Evolutionary conservation across 2,888 invertebrate species (phyloP).

Genomic region (Shargacucullia verbasci): DNA sequence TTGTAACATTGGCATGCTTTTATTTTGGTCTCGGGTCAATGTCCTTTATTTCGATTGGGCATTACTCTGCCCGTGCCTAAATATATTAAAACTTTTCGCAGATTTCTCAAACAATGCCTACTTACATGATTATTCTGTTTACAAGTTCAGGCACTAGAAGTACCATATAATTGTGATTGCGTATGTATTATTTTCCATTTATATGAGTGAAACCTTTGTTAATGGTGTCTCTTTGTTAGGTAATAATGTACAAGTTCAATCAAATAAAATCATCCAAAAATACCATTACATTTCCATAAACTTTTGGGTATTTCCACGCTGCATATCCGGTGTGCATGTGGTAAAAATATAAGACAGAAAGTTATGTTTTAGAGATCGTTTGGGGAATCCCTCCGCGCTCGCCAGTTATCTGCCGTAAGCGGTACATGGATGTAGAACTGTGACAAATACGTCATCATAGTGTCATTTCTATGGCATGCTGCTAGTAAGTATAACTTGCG

Average conservation of each 20-base stretch:
- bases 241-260: constrained; percentile 23
- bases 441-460: constrained; percentile 33
- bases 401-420: constrained; percentile 9
- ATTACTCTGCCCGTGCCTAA: no score
- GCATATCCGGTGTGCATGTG: constrained; percentile 17
- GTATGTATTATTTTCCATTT: constrained; percentile 27
- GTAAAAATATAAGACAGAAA: constrained; percentile 43
- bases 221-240: constrained; percentile 32
- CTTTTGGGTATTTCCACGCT: constrained; percentile 39
- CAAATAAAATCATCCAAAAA: constrained; percentile 5
- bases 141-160: constrained; percentile 37
- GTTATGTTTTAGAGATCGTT: constrained; percentile 28
- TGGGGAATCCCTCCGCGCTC: constrained; percentile 51
- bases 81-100: neutral
- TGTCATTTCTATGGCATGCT: constrained; percentile 2
- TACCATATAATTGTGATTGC: constrained; percentile 27
- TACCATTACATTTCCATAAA: constrained; percentile 12
- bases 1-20: no score
- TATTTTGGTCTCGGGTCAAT: constrained; percentile 13
- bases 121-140: constrained; percentile 6
- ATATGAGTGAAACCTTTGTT: constrained; percentile 27
- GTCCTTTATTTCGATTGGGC: constrained; percentile 12
- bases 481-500: constrained; percentile 36
- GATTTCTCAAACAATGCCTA: constrained; percentile 17
- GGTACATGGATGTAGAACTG: constrained; percentile 24